Evolutionary conservation across 2,113 vertebrate species (phyloP).

Genomic region (Aleadryas rufinucha): DNA sequence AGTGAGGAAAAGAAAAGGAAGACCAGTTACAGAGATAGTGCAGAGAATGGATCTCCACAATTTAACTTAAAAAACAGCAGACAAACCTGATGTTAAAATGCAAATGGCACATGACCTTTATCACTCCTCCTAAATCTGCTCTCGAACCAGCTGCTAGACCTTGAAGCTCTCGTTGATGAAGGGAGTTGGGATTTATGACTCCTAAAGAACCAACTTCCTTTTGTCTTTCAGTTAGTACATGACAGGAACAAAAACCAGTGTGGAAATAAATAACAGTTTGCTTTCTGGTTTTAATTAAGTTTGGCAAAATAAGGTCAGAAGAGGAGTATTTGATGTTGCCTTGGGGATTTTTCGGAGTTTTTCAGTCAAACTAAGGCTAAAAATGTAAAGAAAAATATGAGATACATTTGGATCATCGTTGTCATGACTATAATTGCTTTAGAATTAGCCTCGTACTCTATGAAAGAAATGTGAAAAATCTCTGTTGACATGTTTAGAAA

Average conservation of each 20-base stretch:
- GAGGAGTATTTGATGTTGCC: background rate
- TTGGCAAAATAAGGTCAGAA: conserved; percentile 14
- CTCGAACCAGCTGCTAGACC: background rate
- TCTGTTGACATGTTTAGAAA: background rate
- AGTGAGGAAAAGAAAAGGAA: background rate
- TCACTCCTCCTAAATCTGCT: background rate
- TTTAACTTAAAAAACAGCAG: background rate
- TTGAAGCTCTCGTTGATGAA: background rate
- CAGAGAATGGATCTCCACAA: background rate
- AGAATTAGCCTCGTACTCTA: background rate
- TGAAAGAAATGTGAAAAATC: background rate
- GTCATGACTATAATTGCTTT: background rate
- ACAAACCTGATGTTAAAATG: background rate
- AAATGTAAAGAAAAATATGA: background rate
- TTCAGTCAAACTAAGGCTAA: background rate
- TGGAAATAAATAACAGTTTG: background rate
- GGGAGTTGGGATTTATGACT: background rate
- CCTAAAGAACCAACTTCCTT: background rate
- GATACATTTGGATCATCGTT: background rate
- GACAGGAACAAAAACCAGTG: background rate
- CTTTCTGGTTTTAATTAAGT: background rate
- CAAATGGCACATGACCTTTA: background rate
- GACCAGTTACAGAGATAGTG: background rate
- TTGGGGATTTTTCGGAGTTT: background rate
- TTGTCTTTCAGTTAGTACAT: background rate